Base-by-base conservation (phyloP, 2,888 invertebrate genomes). In the Agrochola lota region DNA sequence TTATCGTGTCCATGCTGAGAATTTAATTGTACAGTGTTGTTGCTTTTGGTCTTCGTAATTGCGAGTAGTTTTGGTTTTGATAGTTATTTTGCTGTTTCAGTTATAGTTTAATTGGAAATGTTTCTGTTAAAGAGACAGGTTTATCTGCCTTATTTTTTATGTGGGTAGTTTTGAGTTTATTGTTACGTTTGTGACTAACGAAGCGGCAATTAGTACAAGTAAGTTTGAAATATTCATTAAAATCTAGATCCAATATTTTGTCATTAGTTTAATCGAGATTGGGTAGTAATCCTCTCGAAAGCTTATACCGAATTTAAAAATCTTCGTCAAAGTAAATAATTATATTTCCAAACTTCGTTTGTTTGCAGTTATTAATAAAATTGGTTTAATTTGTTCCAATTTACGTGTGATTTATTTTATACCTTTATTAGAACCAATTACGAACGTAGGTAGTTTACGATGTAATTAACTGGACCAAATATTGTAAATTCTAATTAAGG, bases 11-110 rank as follows among this genome's bases (percentile, higher is more conserved):
- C 76, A 74, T 70, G 63, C 9, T 23, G 62, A 35, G 55, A 74
- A 80, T 77, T 71, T 69, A 74, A 74, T 74, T 87, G 66, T 73
- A 40, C 55, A 26, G 49, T 69, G 57, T 76, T 66, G 15, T 64
- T 75, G 63, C 59, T 57, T 60, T 74, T 26, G n/a, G 40, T 57
- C 17, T 77, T 40, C 49, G 23, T 77, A 63, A 71, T 77, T 64
- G 71, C 12, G 43, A 69, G 76, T 74, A 64, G 69, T 77, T 73
- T 60, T 59, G 12, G 20, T 15, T 49, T 66, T 68, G 12, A n/a
- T 35, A 64, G 17, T 26, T 66, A 30, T 35, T 78, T 80, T 75
- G 46, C 49, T 60, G 52, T 70, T 84, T 59, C 55, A 23, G n/a
- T 23, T 71, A 52, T 17, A 49, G 17, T 71, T 71, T 49, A 60